Percentiles rank a stretch among this genome's conserved stretches.
These are phyloP conservation scores for Sternotherus odoratus DNA, from an alignment of 2,797 vertebrate species.

Conservation along the genomic window DNA sequence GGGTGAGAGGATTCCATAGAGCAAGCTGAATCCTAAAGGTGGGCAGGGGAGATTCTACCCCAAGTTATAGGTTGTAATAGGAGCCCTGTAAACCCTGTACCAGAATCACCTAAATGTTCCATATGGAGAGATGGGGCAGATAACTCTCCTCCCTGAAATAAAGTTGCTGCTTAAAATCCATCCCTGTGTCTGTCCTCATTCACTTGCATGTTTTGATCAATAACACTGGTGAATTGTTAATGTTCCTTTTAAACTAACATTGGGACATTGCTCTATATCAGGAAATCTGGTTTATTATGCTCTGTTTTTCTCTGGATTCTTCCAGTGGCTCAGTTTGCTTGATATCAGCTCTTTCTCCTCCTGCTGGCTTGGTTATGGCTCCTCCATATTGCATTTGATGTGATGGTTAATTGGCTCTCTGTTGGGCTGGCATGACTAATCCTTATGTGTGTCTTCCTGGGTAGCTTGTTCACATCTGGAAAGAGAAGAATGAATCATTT, in stretches of 20 bases:
- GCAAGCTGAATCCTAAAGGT: too few relatives aligned
- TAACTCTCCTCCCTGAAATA: background rate
- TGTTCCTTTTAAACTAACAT: background rate
- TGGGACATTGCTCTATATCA: background rate
- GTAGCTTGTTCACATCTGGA: background rate
- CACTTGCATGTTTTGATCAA: background rate
- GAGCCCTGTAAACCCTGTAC: background rate
- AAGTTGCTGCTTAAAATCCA: background rate
- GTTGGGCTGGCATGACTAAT: background rate
- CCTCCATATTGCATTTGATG: background rate
- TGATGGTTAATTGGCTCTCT: background rate
- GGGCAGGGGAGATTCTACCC: too few relatives aligned
- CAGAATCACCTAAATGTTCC: background rate
- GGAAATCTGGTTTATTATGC: background rate
- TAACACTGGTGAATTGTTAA: background rate
- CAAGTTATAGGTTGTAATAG: background rate
- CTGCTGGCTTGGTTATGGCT: background rate
- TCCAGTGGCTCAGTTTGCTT: background rate
- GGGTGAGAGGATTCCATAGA: too few relatives aligned
- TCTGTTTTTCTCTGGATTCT: rapidly evolving
- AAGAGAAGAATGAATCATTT: background rate
- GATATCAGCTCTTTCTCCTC: background rate
- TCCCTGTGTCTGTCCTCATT: background rate
- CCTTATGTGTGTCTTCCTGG: background rate
- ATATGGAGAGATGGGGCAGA: background rate